Evolutionary conservation across 1,140 invertebrate genomes (phyloP).

Genomic region (Goniozus legneri): DNA sequence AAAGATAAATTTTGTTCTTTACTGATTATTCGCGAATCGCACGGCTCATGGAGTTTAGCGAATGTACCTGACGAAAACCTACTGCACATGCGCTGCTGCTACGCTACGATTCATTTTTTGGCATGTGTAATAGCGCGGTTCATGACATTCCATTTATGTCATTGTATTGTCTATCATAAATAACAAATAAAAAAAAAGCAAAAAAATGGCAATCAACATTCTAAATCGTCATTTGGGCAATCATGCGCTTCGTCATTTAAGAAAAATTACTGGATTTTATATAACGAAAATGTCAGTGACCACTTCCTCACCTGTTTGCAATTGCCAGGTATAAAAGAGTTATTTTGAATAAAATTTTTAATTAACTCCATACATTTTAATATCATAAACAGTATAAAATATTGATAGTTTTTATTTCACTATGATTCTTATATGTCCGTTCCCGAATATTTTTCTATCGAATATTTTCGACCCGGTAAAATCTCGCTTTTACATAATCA

Average conservation of each 20-base stretch:
- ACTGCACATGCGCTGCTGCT: too few species aligned
- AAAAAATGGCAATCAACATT: constrained; percentile 29
- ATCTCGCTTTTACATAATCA: constrained; percentile 20
- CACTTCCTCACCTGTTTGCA: constrained; percentile 15
- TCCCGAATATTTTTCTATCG: background rate
- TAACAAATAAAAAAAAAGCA: constrained; percentile 11
- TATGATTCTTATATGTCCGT: background rate
- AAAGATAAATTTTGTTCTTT: too few species aligned
- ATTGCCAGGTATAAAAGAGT: constrained; percentile 18
- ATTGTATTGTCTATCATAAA: too few species aligned
- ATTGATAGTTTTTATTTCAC: background rate
- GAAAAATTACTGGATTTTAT: constrained; percentile 20
- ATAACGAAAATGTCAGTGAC: constrained; percentile 15
- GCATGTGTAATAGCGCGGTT: too few species aligned
- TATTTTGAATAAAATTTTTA: constrained; percentile 4
- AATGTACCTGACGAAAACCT: too few species aligned
- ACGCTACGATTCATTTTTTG: too few species aligned
- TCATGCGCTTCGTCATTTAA: constrained; percentile 23
- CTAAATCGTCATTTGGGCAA: constrained; percentile 18
- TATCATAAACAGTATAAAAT: background rate
- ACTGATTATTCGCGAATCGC: too few species aligned
- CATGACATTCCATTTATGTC: too few species aligned
- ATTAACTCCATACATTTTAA: too few species aligned
- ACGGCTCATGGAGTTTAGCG: too few species aligned
- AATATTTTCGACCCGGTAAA: background rate